phyloP scores from a whole-genome alignment of 1,140 invertebrate genomes.

The Branchinecta lynchi region DNA sequence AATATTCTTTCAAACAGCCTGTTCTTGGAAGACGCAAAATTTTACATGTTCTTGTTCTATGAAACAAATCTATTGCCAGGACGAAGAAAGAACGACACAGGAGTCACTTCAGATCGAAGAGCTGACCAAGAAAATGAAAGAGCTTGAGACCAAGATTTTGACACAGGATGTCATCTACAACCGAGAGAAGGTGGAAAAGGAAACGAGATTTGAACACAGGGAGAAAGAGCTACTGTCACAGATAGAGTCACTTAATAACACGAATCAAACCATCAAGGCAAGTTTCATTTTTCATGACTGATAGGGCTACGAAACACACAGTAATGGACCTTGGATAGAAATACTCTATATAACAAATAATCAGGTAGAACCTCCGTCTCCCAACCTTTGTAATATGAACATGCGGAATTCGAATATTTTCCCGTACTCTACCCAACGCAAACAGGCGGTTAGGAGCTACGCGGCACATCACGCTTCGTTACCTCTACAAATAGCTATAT shows the following conservation, averaged over 20 bases:
- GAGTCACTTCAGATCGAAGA: background rate
- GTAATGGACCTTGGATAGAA: background rate
- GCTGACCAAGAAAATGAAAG: background rate
- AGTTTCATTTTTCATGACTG: slow-evolving; percentile 17
- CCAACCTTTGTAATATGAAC: too few relatives aligned
- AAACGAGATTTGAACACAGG: background rate
- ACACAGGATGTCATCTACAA: background rate
- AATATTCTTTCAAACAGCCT: too few relatives aligned
- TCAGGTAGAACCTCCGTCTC: too few relatives aligned
- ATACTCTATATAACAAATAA: too few relatives aligned
- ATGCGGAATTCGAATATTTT: too few relatives aligned
- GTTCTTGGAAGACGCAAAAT: too few relatives aligned
- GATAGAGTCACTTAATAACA: background rate
- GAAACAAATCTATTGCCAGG: slow-evolving; percentile 24
- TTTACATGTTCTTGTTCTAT: background rate
- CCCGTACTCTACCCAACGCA: too few relatives aligned
- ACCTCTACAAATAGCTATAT: too few relatives aligned
- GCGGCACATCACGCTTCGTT: too few relatives aligned
- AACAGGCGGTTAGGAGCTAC: too few relatives aligned
- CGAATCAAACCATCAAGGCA: background rate
- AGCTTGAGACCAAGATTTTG: background rate
- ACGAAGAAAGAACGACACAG: slow-evolving; percentile 17
- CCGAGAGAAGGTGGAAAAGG: background rate
- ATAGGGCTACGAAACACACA: slow-evolving; percentile 26
- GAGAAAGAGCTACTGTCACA: background rate